Base-by-base conservation (phyloP, 2,797 vertebrate genomes). In the Epinephelus malabaricus region DNA sequence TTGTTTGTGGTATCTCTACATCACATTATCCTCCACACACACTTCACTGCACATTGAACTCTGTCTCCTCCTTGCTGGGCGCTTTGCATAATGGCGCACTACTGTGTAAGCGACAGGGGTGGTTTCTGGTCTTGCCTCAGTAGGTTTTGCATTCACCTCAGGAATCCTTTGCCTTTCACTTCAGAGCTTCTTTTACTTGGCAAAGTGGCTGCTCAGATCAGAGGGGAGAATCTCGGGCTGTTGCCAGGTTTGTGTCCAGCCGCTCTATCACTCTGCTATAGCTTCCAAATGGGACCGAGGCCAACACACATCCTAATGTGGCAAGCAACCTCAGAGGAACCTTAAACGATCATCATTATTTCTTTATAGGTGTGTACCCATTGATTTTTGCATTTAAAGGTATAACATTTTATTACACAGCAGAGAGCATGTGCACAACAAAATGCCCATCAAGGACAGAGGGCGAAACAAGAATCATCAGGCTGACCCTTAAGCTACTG, bases 141-240 rank as follows among this genome's bases (percentile, higher is more conserved):
- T 21, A 51, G 55, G 7, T 85, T 88, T 74, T 79, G 68, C 58
- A 50, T 84, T 86, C 73, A 79, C 83, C 83, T 88, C 83, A 90
- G 81, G 73, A 93, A 91, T 86, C 58, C 56, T 81, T 82, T 68
- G 61, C 69, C 66, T 85, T 86, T 87, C 78, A 71, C 84, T 87
- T 88, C 78, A 72, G 55, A 47, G 77, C 40, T 75, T 89, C 69
- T 92, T 92, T 90, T 69, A 73, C 78, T 92, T 91, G 91, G 86
- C 86, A 70, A 61, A 71, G 43, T 13, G n/a, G 66, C 68, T 53
- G 59, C 76, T 81, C 43, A 73, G 83, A 90, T 88, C 85, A 90
- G 63, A 89, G 80, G 67, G 86, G 78, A 84, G 79, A 79, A 76
- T 77, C 70, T 74, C 72, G 0, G 55, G 47, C 14, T 9, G 70